Percentiles rank a stretch among this genome's conserved stretches.
Conservation (phyloP, 2,888 invertebrate species). For the Boloria euphrosyne region DNA sequence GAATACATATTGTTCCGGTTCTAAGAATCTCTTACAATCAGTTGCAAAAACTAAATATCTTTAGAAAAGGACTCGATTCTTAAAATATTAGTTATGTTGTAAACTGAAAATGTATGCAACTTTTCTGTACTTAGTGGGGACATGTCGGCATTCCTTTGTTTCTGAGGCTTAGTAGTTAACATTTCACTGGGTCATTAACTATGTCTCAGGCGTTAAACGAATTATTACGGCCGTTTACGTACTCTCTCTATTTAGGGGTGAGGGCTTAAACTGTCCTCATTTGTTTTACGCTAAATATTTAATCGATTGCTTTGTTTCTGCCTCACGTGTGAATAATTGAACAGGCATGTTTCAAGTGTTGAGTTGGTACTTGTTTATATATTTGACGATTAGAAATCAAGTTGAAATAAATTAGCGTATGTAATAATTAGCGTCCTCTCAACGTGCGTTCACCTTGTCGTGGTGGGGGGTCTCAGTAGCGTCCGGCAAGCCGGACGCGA, state of each 20-base stretch:
- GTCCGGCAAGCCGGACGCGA: too few relatives aligned
- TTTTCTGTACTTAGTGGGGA: conserved; percentile 17
- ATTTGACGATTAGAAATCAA: background rate
- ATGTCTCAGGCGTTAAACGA: conserved; percentile 62
- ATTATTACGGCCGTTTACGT: conserved; percentile 57
- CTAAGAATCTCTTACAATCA: too few relatives aligned
- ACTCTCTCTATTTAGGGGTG: conserved; percentile 53
- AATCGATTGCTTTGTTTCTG: conserved; percentile 48
- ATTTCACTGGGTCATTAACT: conserved; percentile 63
- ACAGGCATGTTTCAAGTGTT: background rate
- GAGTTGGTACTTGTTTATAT: conserved; percentile 5
- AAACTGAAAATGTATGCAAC: conserved; percentile 16
- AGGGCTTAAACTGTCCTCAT: conserved; percentile 55
- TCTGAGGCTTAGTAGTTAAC: conserved; percentile 50
- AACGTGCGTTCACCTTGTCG: too few relatives aligned
- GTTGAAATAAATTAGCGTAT: too few relatives aligned
- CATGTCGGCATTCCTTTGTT: conserved; percentile 32
- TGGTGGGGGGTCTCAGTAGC: too few relatives aligned
- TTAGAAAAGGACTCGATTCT: too few relatives aligned
- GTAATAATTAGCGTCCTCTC: too few relatives aligned
- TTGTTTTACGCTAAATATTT: conserved; percentile 56
- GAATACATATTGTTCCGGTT: too few relatives aligned
- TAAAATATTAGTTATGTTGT: background rate
- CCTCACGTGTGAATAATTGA: conserved; percentile 14
- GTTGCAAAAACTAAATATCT: too few relatives aligned